Evolutionary conservation across 1,140 invertebrate species (phyloP).

Genomic region (Drosophila biarmipes): DNA sequence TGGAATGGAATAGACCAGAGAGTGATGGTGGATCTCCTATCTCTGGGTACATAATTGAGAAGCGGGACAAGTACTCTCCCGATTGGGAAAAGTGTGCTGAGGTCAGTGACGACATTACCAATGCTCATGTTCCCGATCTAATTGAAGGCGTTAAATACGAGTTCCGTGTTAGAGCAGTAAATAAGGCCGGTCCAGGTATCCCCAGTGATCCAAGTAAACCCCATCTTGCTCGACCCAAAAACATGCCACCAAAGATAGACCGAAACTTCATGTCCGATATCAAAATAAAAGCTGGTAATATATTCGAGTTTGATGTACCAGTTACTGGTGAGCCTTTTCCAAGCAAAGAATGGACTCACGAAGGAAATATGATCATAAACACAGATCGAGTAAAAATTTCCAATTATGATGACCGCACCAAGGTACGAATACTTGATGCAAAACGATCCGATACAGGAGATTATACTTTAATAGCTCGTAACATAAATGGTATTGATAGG

Average conservation of each 20-base stretch:
- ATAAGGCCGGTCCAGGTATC: conserved; percentile 96
- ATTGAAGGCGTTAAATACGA: conserved; percentile 96
- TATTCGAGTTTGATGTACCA: conserved; percentile 97
- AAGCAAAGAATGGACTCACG: conserved; percentile 95
- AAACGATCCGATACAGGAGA: conserved; percentile 94
- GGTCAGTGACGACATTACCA: conserved; percentile 92
- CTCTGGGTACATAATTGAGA: conserved; percentile 97
- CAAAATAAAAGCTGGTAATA: conserved; percentile 95
- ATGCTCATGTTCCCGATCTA: conserved; percentile 93
- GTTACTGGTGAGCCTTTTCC: conserved; percentile 97
- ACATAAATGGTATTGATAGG: conserved; percentile 95
- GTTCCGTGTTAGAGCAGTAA: conserved; percentile 97
- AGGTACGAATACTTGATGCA: conserved; percentile 94
- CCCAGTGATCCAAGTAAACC: conserved; percentile 95
- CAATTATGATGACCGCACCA: conserved; percentile 94
- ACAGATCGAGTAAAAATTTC: conserved; percentile 93
- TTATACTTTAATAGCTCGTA: conserved; percentile 95
- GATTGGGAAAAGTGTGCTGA: conserved; percentile 95
- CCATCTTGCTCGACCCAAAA: conserved; percentile 96
- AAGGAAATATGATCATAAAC: conserved; percentile 91
- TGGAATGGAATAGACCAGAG: conserved; percentile 95
- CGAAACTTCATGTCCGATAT: conserved; percentile 96
- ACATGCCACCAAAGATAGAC: conserved; percentile 96
- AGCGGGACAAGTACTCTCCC: conserved; percentile 95
- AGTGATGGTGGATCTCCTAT: conserved; percentile 95